Base-by-base conservation (phyloP, 2,888 invertebrate species). In the Drosophila cracens region DNA sequence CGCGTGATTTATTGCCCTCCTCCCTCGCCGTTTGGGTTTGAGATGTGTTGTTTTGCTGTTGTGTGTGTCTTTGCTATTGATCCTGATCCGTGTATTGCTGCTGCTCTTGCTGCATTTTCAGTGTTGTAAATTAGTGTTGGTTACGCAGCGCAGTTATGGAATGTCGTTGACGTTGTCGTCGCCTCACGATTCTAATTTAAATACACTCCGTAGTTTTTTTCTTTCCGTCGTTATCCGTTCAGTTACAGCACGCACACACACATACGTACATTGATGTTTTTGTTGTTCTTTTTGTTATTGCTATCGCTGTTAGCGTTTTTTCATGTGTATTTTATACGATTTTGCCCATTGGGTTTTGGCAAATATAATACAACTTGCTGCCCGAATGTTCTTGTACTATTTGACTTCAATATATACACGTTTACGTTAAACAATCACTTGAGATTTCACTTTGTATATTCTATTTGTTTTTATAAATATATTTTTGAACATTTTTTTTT, bases 141-240 rank as follows among this genome's bases (percentile, higher is more conserved):
- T 74, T 72, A 79, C 72, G 75, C 80, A 76, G 76, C 77, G 73
- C 71, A 86, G 83, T 87, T 87, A 87, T 87, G 89, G 89, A 90
- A 90, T 90, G 86, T 89, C 84, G 87, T 70, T 40, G 63, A 52
- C 38, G 56, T 62, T n/a, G 61, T 65, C 34, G 54, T 59, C 43
- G 51, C 25, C 56, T 63, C 76, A 82, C 81, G 79, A 81, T 78
- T 74, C 68, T 79, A 66, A 71, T 70, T 80, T 80, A 63, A 79
- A 66, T 74, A 78, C 56, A 74, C 70, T 70, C 51, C 46, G 54
- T 59, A 57, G 59, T 66, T 34, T 52, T 66, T 60, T 66, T 56
- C 65, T 75, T 68, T 65, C 70, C 58, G 61, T 76, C 63, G 73
- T 70, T 76, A 60, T 70, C 64, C 81, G 81, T 74, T 78, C 78